Conservation (phyloP, 2,113 vertebrate genomes). For the Cacatua alba region DNA sequence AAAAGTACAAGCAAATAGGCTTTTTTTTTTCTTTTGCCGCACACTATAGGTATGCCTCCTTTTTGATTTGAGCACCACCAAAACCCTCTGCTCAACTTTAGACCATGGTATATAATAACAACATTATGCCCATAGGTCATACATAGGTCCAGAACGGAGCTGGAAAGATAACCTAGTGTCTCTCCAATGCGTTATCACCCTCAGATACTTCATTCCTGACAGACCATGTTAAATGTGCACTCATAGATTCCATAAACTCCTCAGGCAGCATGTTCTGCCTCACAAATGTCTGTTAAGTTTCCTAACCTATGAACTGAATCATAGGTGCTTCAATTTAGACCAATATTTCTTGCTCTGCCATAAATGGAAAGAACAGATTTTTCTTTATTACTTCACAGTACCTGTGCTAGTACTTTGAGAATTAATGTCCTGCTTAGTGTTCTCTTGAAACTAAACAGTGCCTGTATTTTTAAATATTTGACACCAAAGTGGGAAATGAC, state of each 20-base stretch:
- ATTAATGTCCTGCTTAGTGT: background rate
- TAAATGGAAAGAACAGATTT: background rate
- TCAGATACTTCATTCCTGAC: background rate
- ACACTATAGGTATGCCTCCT: background rate
- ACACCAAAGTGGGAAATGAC: background rate
- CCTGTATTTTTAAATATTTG: background rate
- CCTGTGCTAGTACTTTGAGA: background rate
- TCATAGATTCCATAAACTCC: background rate
- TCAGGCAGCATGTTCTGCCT: background rate
- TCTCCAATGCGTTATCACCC: background rate
- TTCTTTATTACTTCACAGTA: background rate
- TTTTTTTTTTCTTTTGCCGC: background rate
- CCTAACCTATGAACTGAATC: background rate
- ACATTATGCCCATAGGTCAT: background rate
- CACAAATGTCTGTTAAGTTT: background rate
- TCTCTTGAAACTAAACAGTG: background rate
- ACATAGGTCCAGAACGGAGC: background rate
- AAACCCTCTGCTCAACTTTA: background rate
- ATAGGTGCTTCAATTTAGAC: background rate
- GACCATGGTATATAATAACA: background rate
- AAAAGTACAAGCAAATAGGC: background rate
- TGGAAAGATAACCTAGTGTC: background rate
- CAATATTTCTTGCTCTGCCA: background rate
- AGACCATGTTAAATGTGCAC: background rate
- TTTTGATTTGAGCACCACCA: background rate